These are phyloP conservation scores for Chesias legatella DNA, from an alignment of 2,888 invertebrate genomes.

Conservation along the genomic window DNA sequence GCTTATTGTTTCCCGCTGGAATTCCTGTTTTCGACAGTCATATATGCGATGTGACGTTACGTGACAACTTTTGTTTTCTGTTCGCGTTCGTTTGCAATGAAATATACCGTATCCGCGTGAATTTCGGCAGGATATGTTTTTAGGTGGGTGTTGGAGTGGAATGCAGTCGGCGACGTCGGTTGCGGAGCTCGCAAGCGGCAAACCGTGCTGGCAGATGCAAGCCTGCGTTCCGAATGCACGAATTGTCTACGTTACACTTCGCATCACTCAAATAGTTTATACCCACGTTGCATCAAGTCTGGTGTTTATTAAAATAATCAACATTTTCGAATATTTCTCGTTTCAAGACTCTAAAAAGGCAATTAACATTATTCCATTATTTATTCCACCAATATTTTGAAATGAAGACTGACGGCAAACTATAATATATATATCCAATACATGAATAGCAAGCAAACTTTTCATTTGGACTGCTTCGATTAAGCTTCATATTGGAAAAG, in stretches of 20 bases:
- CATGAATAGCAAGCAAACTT: slow-evolving; percentile 20
- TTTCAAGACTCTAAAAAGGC: too few species aligned
- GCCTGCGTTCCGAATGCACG: slow-evolving; percentile 58
- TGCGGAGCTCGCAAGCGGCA: slow-evolving; percentile 53
- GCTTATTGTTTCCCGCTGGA: slow-evolving; percentile 27
- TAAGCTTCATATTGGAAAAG: slow-evolving; percentile 29
- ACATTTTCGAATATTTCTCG: too few species aligned
- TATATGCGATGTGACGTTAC: slow-evolving; percentile 21
- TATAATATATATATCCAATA: slow-evolving; percentile 7
- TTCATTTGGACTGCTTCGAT: slow-evolving; percentile 10
- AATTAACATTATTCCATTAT: too few species aligned
- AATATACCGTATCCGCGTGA: slow-evolving; percentile 38
- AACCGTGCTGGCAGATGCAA: slow-evolving; percentile 54
- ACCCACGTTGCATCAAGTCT: slow-evolving; percentile 22
- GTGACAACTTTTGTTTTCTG: slow-evolving; percentile 28
- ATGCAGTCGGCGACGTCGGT: slow-evolving; percentile 58
- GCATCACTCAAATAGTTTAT: slow-evolving; percentile 57
- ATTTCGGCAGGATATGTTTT: slow-evolving; percentile 46
- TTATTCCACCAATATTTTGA: too few species aligned
- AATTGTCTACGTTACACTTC: slow-evolving; percentile 56
- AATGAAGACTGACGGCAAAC: too few species aligned
- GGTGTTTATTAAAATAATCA: background rate
- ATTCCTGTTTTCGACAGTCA: slow-evolving; percentile 30
- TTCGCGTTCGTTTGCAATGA: slow-evolving; percentile 33
- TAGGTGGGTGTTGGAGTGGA: slow-evolving; percentile 56